phyloP scores from a whole-genome alignment of 2,113 vertebrate genomes.

The Anguilla rostrata region DNA sequence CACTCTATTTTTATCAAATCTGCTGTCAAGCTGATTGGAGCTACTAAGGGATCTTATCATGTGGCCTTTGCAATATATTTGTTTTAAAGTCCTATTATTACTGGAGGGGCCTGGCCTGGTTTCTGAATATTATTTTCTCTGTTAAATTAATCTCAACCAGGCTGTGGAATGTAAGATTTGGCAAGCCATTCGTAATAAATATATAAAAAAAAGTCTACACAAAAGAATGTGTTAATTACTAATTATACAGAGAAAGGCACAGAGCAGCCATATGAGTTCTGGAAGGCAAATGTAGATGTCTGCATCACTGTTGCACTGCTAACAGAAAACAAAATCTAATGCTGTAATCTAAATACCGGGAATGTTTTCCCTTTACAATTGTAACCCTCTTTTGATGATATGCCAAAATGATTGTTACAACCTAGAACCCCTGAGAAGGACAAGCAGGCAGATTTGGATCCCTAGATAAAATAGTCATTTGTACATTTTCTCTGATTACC shows the following conservation, averaged over 20 bases:
- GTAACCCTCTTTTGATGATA: constrained; percentile 20
- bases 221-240: constrained; percentile 74
- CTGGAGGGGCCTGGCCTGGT: constrained; percentile 66
- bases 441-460: neutral
- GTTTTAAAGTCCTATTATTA: constrained; percentile 31
- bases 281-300: constrained; percentile 47
- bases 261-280: constrained; percentile 43
- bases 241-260: constrained; percentile 61
- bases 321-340: constrained; percentile 46
- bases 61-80: constrained; percentile 37
- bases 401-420: constrained; percentile 15
- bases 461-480: neutral
- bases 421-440: neutral
- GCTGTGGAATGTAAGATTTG: constrained; percentile 74
- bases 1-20: constrained; percentile 25
- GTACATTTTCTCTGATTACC: neutral
- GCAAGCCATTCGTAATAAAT: constrained; percentile 69
- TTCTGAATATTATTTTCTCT: constrained; percentile 57
- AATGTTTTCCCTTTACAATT: constrained; percentile 23
- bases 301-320: constrained; percentile 33
- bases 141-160: constrained; percentile 76
- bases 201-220: constrained; percentile 57
- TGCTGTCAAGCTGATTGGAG: constrained; percentile 46
- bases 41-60: constrained; percentile 50
- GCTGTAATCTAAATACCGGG: constrained; percentile 32